Evolutionary conservation across 1,140 invertebrate species (phyloP).

Genomic region (Atta colombica): DNA sequence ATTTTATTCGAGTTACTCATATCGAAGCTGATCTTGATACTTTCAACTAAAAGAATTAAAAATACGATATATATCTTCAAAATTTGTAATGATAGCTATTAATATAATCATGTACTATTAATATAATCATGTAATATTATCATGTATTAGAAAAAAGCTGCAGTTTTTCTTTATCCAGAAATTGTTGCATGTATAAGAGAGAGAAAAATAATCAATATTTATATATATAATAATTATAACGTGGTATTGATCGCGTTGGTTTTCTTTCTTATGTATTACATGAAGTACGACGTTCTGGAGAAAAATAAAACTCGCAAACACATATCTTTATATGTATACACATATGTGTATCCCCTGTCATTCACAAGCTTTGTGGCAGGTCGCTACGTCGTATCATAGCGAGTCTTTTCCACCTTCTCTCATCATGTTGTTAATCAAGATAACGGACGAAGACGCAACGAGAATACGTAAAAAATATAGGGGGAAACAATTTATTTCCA

Average conservation of each 20-base stretch:
- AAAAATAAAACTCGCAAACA: slow-evolving; percentile 18
- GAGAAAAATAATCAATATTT: neutral
- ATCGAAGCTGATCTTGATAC: neutral
- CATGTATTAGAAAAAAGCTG: neutral
- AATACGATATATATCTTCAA: neutral
- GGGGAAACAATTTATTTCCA: slow-evolving; percentile 54
- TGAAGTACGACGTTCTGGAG: neutral
- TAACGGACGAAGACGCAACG: neutral
- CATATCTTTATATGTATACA: neutral
- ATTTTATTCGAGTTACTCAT: too few species aligned
- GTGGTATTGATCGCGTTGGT: neutral
- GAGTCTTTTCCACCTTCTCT: neutral
- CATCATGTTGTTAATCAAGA: slow-evolving; percentile 5
- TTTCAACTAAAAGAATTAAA: neutral
- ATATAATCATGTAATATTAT: neutral
- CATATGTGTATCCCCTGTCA: slow-evolving; percentile 10
- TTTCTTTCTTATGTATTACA: neutral
- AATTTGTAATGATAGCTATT: neutral
- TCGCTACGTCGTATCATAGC: neutral
- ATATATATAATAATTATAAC: too few species aligned
- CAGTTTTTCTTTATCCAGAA: neutral
- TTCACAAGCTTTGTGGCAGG: slow-evolving; percentile 9
- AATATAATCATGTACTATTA: too few species aligned
- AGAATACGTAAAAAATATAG: slow-evolving; percentile 6
- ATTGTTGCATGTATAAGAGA: neutral